Conservation (phyloP, 2,797 vertebrate species). For the Sebastolobus alascanus region DNA sequence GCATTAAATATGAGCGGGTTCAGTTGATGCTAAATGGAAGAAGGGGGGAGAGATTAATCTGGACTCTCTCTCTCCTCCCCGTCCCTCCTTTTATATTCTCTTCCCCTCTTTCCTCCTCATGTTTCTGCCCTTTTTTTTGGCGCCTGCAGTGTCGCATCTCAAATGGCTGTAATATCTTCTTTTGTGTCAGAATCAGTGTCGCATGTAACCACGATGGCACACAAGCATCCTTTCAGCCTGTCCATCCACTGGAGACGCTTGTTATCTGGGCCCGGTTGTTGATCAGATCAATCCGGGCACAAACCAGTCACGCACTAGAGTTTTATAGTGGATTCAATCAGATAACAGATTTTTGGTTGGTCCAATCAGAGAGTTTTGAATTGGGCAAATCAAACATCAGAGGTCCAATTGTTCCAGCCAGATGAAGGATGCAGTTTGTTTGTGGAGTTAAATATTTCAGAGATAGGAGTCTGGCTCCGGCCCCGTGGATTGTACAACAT, state of each 20-base stretch:
- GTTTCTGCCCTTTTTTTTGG: neutral
- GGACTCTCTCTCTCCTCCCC: conserved; percentile 39
- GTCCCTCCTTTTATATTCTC: conserved; percentile 36
- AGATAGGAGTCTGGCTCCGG: neutral
- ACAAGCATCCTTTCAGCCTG: conserved; percentile 1
- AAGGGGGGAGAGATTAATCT: conserved; percentile 72
- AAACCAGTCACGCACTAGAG: neutral
- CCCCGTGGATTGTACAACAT: neutral
- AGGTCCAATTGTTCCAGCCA: neutral
- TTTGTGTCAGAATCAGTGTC: conserved; percentile 25
- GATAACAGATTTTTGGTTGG: neutral
- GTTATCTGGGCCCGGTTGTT: neutral
- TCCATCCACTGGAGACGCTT: neutral
- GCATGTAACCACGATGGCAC: neutral
- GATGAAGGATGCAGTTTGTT: neutral
- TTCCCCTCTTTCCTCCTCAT: neutral
- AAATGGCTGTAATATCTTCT: conserved; percentile 18
- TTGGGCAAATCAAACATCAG: neutral
- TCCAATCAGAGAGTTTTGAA: conserved; percentile 9
- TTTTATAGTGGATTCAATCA: neutral
- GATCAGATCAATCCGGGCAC: conserved; percentile 12
- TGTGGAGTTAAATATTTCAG: neutral
- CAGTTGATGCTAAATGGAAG: conserved; percentile 84
- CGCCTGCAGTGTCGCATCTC: neutral
- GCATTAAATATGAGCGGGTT: conserved; percentile 83